Evolutionary conservation across 2,888 invertebrate genomes (phyloP).

Genomic region (Prenolepis imparis): DNA sequence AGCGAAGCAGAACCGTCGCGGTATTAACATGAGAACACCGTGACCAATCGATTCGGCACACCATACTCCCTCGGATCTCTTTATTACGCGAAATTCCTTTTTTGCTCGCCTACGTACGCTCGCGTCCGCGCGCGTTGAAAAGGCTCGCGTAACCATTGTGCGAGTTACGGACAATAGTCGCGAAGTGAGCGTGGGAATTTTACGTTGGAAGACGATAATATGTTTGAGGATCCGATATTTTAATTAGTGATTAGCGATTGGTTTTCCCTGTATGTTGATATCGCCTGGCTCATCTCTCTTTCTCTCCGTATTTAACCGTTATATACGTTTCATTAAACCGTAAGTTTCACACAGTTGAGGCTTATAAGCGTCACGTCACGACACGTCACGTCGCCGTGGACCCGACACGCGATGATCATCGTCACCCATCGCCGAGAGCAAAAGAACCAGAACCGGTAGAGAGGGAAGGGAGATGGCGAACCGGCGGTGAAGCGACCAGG

Average conservation of each 20-base stretch:
- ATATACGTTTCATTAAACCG: neutral
- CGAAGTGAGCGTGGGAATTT: slow-evolving; percentile 37
- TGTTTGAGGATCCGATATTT: slow-evolving; percentile 6
- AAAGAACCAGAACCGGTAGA: slow-evolving; percentile 40
- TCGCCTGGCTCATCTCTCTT: neutral
- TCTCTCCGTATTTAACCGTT: neutral
- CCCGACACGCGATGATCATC: slow-evolving; percentile 68
- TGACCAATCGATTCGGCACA: slow-evolving; percentile 82
- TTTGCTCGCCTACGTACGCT: slow-evolving; percentile 44
- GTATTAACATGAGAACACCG: slow-evolving; percentile 84
- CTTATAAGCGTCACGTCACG: slow-evolving; percentile 8
- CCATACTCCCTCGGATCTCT: slow-evolving; percentile 78
- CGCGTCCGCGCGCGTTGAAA: slow-evolving; percentile 3
- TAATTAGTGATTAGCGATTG: slow-evolving; percentile 20
- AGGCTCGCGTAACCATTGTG: slow-evolving; percentile 22
- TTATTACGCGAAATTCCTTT: slow-evolving; percentile 76
- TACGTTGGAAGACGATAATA: slow-evolving; percentile 8
- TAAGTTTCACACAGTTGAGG: neutral
- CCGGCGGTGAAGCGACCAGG: slow-evolving; percentile 27
- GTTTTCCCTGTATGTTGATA: neutral
- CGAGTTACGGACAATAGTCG: slow-evolving; percentile 16
- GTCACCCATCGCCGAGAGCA: slow-evolving; percentile 57
- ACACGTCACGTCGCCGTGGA: slow-evolving; percentile 46
- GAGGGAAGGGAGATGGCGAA: slow-evolving; percentile 33
- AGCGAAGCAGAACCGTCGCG: slow-evolving; percentile 78